Base-by-base conservation (phyloP, 2,113 vertebrate species). In the Talpa occidentalis region DNA sequence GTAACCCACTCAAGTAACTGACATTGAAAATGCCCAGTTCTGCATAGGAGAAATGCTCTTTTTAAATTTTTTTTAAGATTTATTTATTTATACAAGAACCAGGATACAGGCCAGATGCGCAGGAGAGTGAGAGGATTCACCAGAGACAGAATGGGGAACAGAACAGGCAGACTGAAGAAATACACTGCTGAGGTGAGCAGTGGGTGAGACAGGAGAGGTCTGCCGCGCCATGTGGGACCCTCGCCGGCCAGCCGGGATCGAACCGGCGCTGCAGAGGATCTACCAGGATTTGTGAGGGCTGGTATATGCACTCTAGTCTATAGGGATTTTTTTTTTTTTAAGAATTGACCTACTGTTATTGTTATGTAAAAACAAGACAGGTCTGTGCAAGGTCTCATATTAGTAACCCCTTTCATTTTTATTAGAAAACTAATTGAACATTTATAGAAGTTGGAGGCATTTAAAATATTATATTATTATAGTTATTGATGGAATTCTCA, bases 401-500 rank as follows among this genome's bases (percentile, higher is more conserved):
- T 89, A 54, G 5, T 64, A 93, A 26, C 64, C 26, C 16, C 26
- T 17, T 83, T 52, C 1, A 10, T 5, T 74, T 28, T 84, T 91
- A 88, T 69, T 30, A 72, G 49, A 85, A 85, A 92, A 91, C 30
- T n/a, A 80, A 37, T 32, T 60, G 35, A 73, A 92, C 10, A 52
- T 52, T 5, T 54, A 79, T 1, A 88, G 54, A 88, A 78, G 22
- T 73, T 66, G 3, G 35, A 40, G 35, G 11, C 47, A 73, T 52
- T 15, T n/a, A 62, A 24, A 54, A 28, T 64, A 60, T 60, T 72
- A 52, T 76, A 40, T 47, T 44, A 40, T 82, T 60, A 26, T 56
- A 80, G 44, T 42, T 14, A n/a, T 67, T 93, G 52, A 64, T 69
- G 8, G 3, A 30, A 87, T 90, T 86, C 14, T 93, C 60, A 32